A percentile compares a stretch with the other conserved stretches of the same genome.
Conservation (phyloP, 2,888 invertebrate species). For the Sphecodes monilicornis region DNA sequence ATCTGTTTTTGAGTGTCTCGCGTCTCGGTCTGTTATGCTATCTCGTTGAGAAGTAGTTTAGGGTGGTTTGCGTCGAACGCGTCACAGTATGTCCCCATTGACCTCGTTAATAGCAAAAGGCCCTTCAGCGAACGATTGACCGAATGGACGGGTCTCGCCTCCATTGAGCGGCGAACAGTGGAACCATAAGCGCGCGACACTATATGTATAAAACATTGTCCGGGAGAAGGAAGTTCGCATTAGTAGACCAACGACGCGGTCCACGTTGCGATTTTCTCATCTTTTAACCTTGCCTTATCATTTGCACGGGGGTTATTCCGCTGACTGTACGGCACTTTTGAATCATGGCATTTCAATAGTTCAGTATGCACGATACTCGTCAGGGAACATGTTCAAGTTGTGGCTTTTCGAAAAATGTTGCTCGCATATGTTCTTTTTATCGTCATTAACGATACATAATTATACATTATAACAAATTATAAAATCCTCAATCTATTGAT, state of each 20-base stretch:
- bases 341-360: neutral
- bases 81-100: slow-evolving; percentile 51
- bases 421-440: neutral
- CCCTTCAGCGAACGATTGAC: slow-evolving; percentile 54
- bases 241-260: neutral
- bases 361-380: neutral
- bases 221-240: neutral
- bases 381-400: neutral
- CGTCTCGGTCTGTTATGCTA: neutral
- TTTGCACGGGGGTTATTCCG: neutral
- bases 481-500: too few species aligned
- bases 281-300: neutral
- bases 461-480: too few species aligned
- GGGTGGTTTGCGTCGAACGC: slow-evolving; percentile 19
- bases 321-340: neutral
- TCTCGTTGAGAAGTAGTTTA: neutral
- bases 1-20: neutral
- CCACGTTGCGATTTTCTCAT: neutral
- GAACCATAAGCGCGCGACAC: neutral
- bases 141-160: slow-evolving; percentile 44
- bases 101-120: slow-evolving; percentile 63
- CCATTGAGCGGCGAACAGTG: slow-evolving; percentile 18
- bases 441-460: too few species aligned
- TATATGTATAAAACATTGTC: neutral
- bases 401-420: neutral